Evolutionary conservation across 2,888 invertebrate genomes (phyloP).

Genomic region (Perizoma flavofasciatum): DNA sequence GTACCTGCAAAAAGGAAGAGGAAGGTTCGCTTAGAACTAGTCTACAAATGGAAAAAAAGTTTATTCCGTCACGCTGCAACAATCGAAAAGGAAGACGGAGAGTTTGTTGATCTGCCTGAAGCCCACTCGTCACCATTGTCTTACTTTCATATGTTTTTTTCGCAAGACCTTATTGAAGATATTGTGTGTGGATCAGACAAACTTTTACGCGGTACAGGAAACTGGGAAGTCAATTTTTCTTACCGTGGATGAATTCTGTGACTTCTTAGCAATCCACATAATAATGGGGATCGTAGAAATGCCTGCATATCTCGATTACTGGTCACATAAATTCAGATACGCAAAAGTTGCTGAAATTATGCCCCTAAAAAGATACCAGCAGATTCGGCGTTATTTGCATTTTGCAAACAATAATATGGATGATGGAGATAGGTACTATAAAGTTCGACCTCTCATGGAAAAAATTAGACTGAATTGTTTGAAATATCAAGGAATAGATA

Average conservation of each 20-base stretch:
- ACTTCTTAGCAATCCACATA: constrained; percentile 18
- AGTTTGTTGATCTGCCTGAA: constrained; percentile 11
- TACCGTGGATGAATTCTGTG: constrained; percentile 6
- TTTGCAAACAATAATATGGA: constrained; percentile 12
- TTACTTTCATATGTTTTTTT: constrained; percentile 15
- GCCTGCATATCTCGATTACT: constrained; percentile 19
- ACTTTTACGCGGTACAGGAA: constrained; percentile 17
- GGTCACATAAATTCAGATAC: constrained; percentile 8
- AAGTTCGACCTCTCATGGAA: too few species aligned
- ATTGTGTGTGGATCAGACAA: constrained; percentile 20
- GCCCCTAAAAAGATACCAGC: constrained; percentile 20
- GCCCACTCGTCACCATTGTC: constrained; percentile 11
- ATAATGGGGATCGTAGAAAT: constrained; percentile 18
- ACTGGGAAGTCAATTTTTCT: constrained; percentile 14
- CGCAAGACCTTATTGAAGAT: constrained; percentile 8
- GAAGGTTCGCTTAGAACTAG: constrained; percentile 3
- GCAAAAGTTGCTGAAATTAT: constrained; percentile 15
- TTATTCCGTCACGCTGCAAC: too few species aligned
- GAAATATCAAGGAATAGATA: too few species aligned
- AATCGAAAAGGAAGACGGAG: constrained; percentile 4
- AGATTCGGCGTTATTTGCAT: constrained; percentile 11
- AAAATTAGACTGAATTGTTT: too few species aligned
- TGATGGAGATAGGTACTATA: too few species aligned
- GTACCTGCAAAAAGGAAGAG: constrained; percentile 13
- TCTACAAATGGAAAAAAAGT: constrained; percentile 11